Evolutionary conservation across 92 coral and sea anemone genomes (phyloP).

Genomic region (Paragorgia papillata): DNA sequence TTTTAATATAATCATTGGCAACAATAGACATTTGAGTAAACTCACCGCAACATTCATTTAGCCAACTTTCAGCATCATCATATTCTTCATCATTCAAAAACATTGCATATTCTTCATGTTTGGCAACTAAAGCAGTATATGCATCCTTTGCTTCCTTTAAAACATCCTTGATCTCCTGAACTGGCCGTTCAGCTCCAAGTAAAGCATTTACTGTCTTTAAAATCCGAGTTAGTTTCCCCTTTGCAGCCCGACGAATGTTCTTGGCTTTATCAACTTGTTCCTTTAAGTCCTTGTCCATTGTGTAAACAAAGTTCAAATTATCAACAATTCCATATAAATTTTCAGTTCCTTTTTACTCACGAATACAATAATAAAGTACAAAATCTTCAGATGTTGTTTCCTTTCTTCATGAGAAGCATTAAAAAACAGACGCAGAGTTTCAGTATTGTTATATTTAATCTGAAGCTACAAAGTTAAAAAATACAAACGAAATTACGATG

Average conservation of each 20-base stretch:
- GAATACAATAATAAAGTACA: too few relatives aligned
- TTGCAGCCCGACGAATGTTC: slow-evolving; percentile 40
- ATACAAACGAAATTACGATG: too few relatives aligned
- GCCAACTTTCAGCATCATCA: slow-evolving; percentile 27
- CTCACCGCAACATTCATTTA: slow-evolving; percentile 13
- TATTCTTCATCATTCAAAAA: slow-evolving; percentile 26
- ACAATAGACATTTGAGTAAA: slow-evolving; percentile 2
- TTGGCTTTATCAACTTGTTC: slow-evolving; percentile 44
- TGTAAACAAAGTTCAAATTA: too few relatives aligned
- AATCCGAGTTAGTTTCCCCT: slow-evolving; percentile 19
- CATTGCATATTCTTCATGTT: slow-evolving; percentile 34
- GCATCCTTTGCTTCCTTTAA: slow-evolving; percentile 31
- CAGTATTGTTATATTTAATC: too few relatives aligned
- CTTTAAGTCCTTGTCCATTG: too few relatives aligned
- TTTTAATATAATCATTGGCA: slow-evolving; percentile 24
- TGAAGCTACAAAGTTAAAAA: too few relatives aligned
- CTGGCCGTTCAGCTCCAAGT: slow-evolving; percentile 30
- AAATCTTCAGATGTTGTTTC: too few relatives aligned
- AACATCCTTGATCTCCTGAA: slow-evolving; percentile 11
- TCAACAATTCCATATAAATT: too few relatives aligned
- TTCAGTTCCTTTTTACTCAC: too few relatives aligned
- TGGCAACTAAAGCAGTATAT: slow-evolving; percentile 10
- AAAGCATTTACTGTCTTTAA: slow-evolving; percentile 14
- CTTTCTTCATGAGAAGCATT: too few relatives aligned
- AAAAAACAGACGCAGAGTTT: too few relatives aligned